A percentile compares a stretch with the other conserved stretches of the same genome.
phyloP scores from a whole-genome alignment of 2,888 invertebrate species.

The Perdita meconis region DNA sequence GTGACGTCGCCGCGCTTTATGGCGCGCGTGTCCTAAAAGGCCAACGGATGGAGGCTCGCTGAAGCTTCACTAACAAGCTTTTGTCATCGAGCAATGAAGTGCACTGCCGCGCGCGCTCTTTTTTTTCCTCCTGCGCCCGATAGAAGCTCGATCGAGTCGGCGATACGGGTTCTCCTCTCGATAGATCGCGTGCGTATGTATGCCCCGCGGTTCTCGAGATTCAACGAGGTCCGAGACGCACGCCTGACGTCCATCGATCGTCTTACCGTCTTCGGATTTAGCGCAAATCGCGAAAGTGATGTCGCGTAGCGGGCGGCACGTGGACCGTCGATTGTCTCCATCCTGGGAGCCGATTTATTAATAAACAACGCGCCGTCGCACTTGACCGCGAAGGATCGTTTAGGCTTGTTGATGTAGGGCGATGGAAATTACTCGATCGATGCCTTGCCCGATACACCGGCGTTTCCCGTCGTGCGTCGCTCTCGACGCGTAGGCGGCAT shows the following conservation, averaged over 20 bases:
- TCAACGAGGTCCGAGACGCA: slow-evolving; percentile 12
- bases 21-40: slow-evolving; percentile 59
- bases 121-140: slow-evolving; percentile 14
- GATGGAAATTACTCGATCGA: slow-evolving; percentile 11
- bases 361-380: slow-evolving; percentile 44
- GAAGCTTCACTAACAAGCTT: slow-evolving; percentile 65
- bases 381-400: not conserved
- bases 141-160: slow-evolving; percentile 31
- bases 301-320: slow-evolving; percentile 22
- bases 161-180: slow-evolving; percentile 12
- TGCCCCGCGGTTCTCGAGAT: slow-evolving; percentile 16
- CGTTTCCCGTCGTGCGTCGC: not conserved
- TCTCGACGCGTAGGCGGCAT: not conserved
- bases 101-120: slow-evolving; percentile 56
- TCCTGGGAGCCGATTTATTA: slow-evolving; percentile 49
- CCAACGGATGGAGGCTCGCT: slow-evolving; percentile 50
- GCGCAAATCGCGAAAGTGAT: slow-evolving; percentile 43
- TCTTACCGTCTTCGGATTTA: slow-evolving; percentile 31
- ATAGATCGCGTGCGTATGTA: not conserved
- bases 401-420: slow-evolving; percentile 3
- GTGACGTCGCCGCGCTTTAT: slow-evolving; percentile 21
- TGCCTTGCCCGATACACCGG: not conserved
- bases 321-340: slow-evolving; percentile 36
- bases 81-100: slow-evolving; percentile 67
- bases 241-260: slow-evolving; percentile 52